Conservation (phyloP, 2,888 invertebrate genomes). For the Entomobrya multifasciata region DNA sequence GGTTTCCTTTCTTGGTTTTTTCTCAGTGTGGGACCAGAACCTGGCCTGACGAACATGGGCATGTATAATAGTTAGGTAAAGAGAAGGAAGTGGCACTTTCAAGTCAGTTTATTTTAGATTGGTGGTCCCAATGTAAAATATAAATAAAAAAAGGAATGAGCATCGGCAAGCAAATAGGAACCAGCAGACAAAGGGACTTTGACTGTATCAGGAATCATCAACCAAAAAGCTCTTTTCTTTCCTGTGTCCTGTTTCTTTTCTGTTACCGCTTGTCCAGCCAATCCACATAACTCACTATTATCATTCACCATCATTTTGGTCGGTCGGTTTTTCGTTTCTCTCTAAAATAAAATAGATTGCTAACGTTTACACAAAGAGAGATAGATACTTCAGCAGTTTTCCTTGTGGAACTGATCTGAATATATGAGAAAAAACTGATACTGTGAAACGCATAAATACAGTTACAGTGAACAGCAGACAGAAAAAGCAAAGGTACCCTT, state of each 20-base stretch:
- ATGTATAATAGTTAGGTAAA: background rate
- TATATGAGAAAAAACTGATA: conserved; percentile 9
- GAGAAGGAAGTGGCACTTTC: background rate
- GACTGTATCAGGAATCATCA: background rate
- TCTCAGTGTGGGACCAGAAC: too few relatives aligned
- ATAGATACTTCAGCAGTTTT: conserved; percentile 23
- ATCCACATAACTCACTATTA: conserved; percentile 49
- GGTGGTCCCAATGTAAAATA: conserved; percentile 43
- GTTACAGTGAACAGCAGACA: background rate
- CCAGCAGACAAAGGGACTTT: conserved; percentile 3
- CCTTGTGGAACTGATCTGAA: background rate
- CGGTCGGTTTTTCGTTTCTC: conserved; percentile 24
- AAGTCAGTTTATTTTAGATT: conserved; percentile 46
- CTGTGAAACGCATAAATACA: background rate
- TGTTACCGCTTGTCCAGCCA: conserved; percentile 25
- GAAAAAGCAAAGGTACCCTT: background rate
- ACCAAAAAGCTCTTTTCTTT: conserved; percentile 1
- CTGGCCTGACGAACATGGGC: too few relatives aligned
- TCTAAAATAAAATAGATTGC: conserved; percentile 44
- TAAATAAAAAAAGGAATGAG: conserved; percentile 28
- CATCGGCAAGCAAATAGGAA: background rate
- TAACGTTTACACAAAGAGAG: background rate
- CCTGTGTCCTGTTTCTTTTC: background rate
- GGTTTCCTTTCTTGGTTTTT: too few relatives aligned
- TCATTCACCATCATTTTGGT: conserved; percentile 47